Evolutionary conservation across 2,113 vertebrate genomes (phyloP), one percentile per base, ranked within the genome.

Genomic region (Hydropotes inermis): DNA sequence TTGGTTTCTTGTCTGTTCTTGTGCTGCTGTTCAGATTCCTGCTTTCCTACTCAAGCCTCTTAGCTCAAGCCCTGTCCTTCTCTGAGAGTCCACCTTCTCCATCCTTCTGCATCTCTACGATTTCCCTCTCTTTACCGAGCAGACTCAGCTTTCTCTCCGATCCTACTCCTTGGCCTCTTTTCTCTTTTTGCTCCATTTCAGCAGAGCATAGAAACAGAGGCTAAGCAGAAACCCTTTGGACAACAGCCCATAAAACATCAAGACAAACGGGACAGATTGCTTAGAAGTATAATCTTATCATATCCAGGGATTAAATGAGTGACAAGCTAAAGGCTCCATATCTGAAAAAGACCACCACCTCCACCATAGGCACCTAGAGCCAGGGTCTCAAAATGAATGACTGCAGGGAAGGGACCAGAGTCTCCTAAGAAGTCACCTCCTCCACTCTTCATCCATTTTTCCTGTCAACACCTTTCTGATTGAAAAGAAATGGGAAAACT

Each of bases 381-480:
- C 55, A 79, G 16, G 0, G 11, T 55, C 74, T 98, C 87, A 87
- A 87, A 94, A 70, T 6, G 45, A 55, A 17, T 15, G 76, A 70
- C 67, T 61, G 0, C 12, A 43, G 74, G 76, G 28, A 78, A 81
- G 33, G 47, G 74, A 54, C 21, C 14, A 7, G 87, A 43, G n/a
- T 57, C 87, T 91, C 33, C 2, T 79, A 36, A 94, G 58, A 64
- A 36, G 76, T 5, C 25, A 39, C 4, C 19, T 5, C 0, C 0
- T 15, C 3, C 15, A 70, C 16, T 58, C 13, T 33, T 60, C 89
- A 79, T 55, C 58, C 8, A 0, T 58, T 76, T 85, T 82, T 89
- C 57, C 89, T 84, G 61, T 98, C 58, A 94, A 58, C 78, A 88
- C 70, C 92, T 97, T 78, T 96, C 93, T 76, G 67, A 84, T 86